Conservation (phyloP, 2,113 vertebrate genomes). For the Peucedramus taeniatus region DNA sequence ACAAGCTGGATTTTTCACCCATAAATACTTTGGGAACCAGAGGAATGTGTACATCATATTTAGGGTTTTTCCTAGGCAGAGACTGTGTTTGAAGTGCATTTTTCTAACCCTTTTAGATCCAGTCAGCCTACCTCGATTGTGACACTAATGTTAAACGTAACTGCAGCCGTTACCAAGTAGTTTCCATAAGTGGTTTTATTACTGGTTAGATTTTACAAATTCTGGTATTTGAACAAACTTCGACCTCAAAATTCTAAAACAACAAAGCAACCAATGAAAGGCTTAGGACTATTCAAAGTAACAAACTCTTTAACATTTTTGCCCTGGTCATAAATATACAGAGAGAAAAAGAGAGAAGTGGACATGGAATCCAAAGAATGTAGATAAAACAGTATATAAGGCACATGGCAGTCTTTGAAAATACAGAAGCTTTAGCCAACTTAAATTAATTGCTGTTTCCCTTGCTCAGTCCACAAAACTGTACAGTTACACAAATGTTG, state of each 20-base stretch:
- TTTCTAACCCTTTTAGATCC: constrained; percentile 2
- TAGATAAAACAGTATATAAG: constrained; percentile 85
- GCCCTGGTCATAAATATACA: constrained; percentile 87
- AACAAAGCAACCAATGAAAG: constrained; percentile 79
- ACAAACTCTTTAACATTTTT: constrained; percentile 75
- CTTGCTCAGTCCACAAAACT: constrained; percentile 89
- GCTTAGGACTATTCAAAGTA: constrained; percentile 72
- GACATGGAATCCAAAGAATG: constrained; percentile 75
- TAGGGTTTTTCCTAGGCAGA: constrained; percentile 10
- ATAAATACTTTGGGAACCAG: neutral
- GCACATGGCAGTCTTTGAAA: constrained; percentile 89
- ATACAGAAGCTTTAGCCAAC: constrained; percentile 87
- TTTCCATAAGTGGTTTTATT: constrained; percentile 82
- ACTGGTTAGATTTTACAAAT: constrained; percentile 85
- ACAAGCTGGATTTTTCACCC: constrained; percentile 8
- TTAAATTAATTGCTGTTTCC: constrained; percentile 85
- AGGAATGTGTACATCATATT: neutral
- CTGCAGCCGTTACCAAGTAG: constrained; percentile 49
- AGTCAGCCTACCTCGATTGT: neutral
- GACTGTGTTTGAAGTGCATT: neutral
- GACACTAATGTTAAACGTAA: constrained; percentile 37
- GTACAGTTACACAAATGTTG: constrained; percentile 97
- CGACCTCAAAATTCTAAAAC: constrained; percentile 81
- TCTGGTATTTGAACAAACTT: constrained; percentile 79
- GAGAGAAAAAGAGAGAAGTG: constrained; percentile 78